A percentile compares a stretch with the other conserved stretches of the same genome.
phyloP scores from a whole-genome alignment of 2,888 invertebrate species.

The Tiphia femorata region DNA sequence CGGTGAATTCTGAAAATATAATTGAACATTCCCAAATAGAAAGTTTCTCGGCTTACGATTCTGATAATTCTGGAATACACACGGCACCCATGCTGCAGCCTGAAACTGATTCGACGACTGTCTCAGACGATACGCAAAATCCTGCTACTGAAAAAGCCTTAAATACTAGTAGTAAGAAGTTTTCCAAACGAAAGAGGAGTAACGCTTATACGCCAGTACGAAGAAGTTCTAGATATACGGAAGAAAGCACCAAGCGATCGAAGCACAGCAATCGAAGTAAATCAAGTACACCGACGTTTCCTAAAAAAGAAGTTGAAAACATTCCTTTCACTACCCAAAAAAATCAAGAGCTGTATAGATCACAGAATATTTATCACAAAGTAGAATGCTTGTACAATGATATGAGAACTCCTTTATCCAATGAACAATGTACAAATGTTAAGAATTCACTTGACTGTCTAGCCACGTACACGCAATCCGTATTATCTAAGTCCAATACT shows the following conservation, averaged over 20 bases:
- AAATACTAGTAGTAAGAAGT: slow-evolving; percentile 7
- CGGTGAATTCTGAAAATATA: too few species aligned
- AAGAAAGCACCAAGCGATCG: slow-evolving; percentile 25
- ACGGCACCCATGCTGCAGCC: too few species aligned
- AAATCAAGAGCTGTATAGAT: slow-evolving; percentile 13
- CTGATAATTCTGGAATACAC: too few species aligned
- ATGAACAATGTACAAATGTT: background rate
- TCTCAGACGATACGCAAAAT: too few species aligned
- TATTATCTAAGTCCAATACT: background rate
- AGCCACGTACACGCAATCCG: too few species aligned
- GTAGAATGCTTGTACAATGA: too few species aligned
- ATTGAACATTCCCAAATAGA: too few species aligned
- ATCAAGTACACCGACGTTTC: background rate
- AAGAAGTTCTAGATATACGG: slow-evolving; percentile 24
- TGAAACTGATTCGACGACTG: too few species aligned
- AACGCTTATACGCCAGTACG: slow-evolving; percentile 6
- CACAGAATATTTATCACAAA: background rate
- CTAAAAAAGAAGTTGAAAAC: slow-evolving; percentile 13
- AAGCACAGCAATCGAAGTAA: background rate
- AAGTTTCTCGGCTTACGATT: too few species aligned
- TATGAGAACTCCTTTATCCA: too few species aligned
- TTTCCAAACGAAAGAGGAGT: slow-evolving; percentile 16
- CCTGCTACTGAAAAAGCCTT: too few species aligned
- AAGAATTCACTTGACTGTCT: too few species aligned
- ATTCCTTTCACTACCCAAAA: slow-evolving; percentile 4